Evolutionary conservation across 2,888 invertebrate genomes (phyloP).

Genomic region (Pemphredon lugubris): DNA sequence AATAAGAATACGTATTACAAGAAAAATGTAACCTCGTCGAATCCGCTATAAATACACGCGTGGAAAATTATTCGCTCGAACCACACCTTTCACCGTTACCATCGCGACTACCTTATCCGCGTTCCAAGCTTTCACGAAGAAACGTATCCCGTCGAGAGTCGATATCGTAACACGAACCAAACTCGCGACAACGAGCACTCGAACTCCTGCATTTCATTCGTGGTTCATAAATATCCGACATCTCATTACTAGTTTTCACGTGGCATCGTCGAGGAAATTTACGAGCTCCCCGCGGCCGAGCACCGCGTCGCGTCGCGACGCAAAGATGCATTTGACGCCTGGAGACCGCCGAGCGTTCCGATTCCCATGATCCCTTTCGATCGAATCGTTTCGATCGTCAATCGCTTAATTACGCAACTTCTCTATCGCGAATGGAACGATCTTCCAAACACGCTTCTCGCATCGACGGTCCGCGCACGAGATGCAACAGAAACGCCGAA

Average conservation of each 20-base stretch:
- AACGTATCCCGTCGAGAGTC: background rate
- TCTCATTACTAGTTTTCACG: conserved; percentile 62
- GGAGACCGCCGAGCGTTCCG: conserved; percentile 49
- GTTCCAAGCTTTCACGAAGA: background rate
- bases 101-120: conserved; percentile 1
- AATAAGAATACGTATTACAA: too few species aligned
- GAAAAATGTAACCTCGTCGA: too few species aligned
- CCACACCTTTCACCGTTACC: conserved; percentile 19
- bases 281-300: conserved; percentile 48
- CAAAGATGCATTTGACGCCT: conserved; percentile 56
- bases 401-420: conserved; percentile 64
- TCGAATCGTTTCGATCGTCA: conserved; percentile 58
- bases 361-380: conserved; percentile 61
- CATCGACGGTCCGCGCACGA: too few species aligned
- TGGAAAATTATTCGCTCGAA: too few species aligned
- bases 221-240: conserved; percentile 49
- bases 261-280: conserved; percentile 56
- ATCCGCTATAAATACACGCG: too few species aligned
- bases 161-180: conserved; percentile 13
- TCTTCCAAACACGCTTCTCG: conserved; percentile 41
- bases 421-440: conserved; percentile 44
- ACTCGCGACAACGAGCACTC: conserved; percentile 36
- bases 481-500: too few species aligned
- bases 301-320: conserved; percentile 31
- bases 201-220: conserved; percentile 19